These are phyloP conservation scores for Catharus ustulatus DNA, from an alignment of 2,797 vertebrate genomes.

Conservation along the genomic window DNA sequence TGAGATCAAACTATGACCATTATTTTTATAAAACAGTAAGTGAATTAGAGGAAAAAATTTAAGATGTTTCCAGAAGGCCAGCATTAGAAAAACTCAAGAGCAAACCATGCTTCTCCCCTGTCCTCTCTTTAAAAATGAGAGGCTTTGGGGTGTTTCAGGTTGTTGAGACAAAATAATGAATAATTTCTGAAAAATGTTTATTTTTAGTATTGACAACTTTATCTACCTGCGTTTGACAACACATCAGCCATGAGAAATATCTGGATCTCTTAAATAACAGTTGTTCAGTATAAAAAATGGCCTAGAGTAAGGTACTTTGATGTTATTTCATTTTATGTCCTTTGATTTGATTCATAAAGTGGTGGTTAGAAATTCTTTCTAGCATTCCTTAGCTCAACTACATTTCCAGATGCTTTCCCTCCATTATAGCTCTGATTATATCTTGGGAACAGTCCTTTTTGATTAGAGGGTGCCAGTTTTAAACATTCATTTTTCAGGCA, in stretches of 20 bases:
- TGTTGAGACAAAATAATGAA: not conserved
- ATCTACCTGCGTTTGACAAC: not conserved
- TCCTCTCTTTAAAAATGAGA: not conserved
- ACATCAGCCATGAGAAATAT: not conserved
- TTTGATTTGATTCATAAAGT: conserved; percentile 47
- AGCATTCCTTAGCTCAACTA: not conserved
- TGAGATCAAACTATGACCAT: not conserved
- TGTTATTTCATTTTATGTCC: not conserved
- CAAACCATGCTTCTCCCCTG: not conserved
- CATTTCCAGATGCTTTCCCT: conserved; percentile 40
- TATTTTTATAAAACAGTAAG: not conserved
- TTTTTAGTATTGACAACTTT: not conserved
- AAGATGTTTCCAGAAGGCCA: not conserved
- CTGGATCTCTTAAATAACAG: not conserved
- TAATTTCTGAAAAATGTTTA: not conserved
- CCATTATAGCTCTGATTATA: not conserved
- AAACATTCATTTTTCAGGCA: not conserved
- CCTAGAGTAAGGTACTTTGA: conserved; percentile 1
- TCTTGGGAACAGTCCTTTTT: not conserved
- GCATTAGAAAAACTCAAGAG: not conserved
- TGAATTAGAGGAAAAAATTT: not conserved
- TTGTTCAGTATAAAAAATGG: not conserved
- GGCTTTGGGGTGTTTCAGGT: not conserved
- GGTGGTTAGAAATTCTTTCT: conserved; percentile 14
- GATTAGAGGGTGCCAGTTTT: not conserved